Base-by-base conservation (phyloP, 2,888 invertebrate species). In the Auanema freiburgensis region DNA sequence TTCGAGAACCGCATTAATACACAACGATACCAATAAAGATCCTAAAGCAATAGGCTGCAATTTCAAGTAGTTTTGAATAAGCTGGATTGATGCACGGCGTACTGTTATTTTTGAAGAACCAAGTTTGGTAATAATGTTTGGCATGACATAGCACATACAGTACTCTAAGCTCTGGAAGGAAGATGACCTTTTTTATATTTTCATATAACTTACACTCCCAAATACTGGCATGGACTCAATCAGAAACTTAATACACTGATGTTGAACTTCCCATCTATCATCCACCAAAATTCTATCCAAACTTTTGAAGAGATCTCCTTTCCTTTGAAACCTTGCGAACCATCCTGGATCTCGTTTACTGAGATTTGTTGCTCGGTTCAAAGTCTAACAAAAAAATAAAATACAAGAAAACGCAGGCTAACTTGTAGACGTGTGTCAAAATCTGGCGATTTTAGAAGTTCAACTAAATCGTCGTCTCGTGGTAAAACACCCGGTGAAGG, bases 221-320 rank as follows among this genome's bases (percentile, higher is more conserved):
- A 81, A 70, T 81, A 81, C 60, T 81, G 79, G 68, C 74, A 76
- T 74, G 10, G 76, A 72, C 54, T 79, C 77, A 1, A 69, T 66
- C 1, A 79, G 53, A 55, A 79, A 73, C 65, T 85, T 84, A 23
- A 85, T 82, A 64, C 85, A 85, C 74, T 86, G 85, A 65, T 85
- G 80, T 57, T 86, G 79, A 14, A 86, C 84, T 73, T 86, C 86
- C 86, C 85, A 86, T 64, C 85, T 81, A 14, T 81, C 78, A 65
- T 86, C 86, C 18, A 79, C 74, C n/a, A 86, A 76, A 12, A 85
- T 84, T 58, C 80, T 75, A 44, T 83, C 81, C 53, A 86, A 78
- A 24, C 84, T 57, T 49, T 74, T 71, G 62, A 73, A 74, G 6
- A 74, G 56, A 63, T 72, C 71, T 10, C 75, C 75, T 52, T 76